phyloP scores from a whole-genome alignment of 1,140 invertebrate genomes.

The Macrobrachium rosenbergii region DNA sequence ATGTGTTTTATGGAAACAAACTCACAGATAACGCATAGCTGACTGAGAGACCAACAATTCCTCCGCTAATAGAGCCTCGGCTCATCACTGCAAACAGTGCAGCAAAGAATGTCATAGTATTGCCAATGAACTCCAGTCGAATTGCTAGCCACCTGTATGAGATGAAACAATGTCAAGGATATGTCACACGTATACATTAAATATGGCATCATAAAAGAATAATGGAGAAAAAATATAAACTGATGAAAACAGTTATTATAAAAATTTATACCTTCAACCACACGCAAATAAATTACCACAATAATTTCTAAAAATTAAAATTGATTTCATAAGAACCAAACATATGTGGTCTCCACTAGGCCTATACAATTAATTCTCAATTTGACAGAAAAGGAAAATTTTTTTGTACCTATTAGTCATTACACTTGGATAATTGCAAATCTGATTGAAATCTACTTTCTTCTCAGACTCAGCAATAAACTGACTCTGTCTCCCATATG shows the following conservation, averaged over 20 bases:
- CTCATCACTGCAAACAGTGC: conserved; percentile 73
- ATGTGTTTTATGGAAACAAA: not conserved
- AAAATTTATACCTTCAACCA: not conserved
- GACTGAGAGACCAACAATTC: conserved; percentile 74
- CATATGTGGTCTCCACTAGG: no score
- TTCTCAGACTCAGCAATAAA: conserved; percentile 72
- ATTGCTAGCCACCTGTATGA: conserved; percentile 73
- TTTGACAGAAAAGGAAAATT: no score
- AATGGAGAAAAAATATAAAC: not conserved
- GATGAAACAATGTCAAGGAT: not conserved
- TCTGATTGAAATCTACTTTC: conserved; percentile 74
- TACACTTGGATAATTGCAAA: conserved; percentile 71
- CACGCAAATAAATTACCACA: not conserved
- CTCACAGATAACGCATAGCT: conserved; percentile 72
- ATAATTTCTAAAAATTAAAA: not conserved
- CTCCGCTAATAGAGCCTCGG: conserved; percentile 69
- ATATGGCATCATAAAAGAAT: not conserved
- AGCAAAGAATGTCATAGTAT: conserved; percentile 73
- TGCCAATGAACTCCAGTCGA: conserved; percentile 74
- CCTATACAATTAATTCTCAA: no score
- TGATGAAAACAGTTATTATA: not conserved
- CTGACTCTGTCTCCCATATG: conserved; percentile 71
- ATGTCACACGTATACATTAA: not conserved
- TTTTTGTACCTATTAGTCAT: conserved; percentile 71
- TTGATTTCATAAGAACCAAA: not conserved